These are phyloP conservation scores for Ashinkailepas kermadecensis DNA, from an alignment of 2,888 invertebrate genomes.

Conservation along the genomic window DNA sequence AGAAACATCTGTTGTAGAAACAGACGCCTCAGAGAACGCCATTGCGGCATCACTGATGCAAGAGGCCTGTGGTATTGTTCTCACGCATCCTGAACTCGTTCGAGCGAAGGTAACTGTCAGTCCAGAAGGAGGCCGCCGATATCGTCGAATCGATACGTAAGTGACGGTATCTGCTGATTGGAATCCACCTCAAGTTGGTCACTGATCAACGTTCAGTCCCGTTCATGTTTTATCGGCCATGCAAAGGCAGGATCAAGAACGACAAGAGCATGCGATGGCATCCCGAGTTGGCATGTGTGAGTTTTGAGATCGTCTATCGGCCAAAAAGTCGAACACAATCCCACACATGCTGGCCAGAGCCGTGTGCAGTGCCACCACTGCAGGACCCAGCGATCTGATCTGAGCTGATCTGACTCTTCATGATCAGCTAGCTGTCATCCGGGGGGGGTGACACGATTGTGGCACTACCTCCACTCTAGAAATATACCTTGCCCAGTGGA, in stretches of 20 bases:
- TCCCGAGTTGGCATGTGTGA: not conserved
- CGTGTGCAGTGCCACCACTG: not conserved
- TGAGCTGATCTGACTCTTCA: not conserved
- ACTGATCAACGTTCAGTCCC: slow-evolving; percentile 26
- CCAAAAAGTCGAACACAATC: not conserved
- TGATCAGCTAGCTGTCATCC: slow-evolving; percentile 21
- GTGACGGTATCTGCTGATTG: slow-evolving; percentile 23
- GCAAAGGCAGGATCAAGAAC: slow-evolving; percentile 15
- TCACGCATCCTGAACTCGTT: too few relatives aligned
- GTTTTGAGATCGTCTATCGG: slow-evolving; percentile 23
- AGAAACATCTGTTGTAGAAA: too few relatives aligned
- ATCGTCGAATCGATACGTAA: slow-evolving; percentile 23
- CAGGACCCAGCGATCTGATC: not conserved
- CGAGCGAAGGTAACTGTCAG: too few relatives aligned
- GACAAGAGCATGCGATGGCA: not conserved
- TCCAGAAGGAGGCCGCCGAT: slow-evolving; percentile 27
- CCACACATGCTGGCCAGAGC: slow-evolving; percentile 1
- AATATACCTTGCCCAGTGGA: slow-evolving; percentile 20
- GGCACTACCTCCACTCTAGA: slow-evolving; percentile 7
- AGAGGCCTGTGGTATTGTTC: too few relatives aligned
- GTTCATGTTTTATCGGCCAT: slow-evolving; percentile 24
- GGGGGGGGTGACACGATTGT: not conserved
- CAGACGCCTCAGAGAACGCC: too few relatives aligned
- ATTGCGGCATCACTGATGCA: too few relatives aligned
- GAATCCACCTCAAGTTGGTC: slow-evolving; percentile 23